Evolutionary conservation across 2,888 invertebrate genomes (phyloP).

Genomic region (Pachymerium ferrugineum): DNA sequence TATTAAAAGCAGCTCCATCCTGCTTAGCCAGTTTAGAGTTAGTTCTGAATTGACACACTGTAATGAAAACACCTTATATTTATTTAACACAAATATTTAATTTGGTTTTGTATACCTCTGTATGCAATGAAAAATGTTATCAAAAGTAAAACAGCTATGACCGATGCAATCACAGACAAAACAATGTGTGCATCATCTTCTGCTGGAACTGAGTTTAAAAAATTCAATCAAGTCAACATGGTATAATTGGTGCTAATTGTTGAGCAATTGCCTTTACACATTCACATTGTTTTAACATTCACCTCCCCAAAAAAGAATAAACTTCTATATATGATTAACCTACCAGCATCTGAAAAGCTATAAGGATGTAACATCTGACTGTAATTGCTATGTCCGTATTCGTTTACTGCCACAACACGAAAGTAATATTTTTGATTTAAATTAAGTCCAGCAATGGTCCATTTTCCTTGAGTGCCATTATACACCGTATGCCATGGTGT

Average conservation of each 20-base stretch:
- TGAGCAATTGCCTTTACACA: too few relatives aligned
- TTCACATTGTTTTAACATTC: too few relatives aligned
- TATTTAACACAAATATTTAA: conserved; percentile 16
- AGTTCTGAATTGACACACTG: not conserved
- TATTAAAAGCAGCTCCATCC: conserved; percentile 53
- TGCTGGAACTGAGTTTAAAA: not conserved
- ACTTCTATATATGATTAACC: too few relatives aligned
- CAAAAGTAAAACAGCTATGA: conserved; percentile 34
- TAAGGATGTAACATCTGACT: conserved; percentile 37
- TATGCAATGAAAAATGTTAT: conserved; percentile 50
- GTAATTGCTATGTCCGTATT: conserved; percentile 44
- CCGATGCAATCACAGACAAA: conserved; percentile 38
- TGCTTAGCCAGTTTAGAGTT: conserved; percentile 65
- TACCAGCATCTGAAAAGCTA: conserved; percentile 28
- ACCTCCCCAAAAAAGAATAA: too few relatives aligned
- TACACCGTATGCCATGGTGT: conserved; percentile 42
- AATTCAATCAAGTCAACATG: not conserved
- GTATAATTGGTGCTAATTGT: not conserved
- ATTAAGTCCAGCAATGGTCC: conserved; percentile 66
- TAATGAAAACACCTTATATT: conserved; percentile 49
- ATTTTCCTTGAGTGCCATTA: conserved; percentile 60
- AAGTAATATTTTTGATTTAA: conserved; percentile 62
- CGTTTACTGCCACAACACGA: conserved; percentile 55
- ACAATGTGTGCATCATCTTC: conserved; percentile 39
- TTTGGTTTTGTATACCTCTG: conserved; percentile 51